These are phyloP conservation scores for Ranitomeya variabilis DNA, from an alignment of 2,113 vertebrate genomes.

Conservation along the genomic window DNA sequence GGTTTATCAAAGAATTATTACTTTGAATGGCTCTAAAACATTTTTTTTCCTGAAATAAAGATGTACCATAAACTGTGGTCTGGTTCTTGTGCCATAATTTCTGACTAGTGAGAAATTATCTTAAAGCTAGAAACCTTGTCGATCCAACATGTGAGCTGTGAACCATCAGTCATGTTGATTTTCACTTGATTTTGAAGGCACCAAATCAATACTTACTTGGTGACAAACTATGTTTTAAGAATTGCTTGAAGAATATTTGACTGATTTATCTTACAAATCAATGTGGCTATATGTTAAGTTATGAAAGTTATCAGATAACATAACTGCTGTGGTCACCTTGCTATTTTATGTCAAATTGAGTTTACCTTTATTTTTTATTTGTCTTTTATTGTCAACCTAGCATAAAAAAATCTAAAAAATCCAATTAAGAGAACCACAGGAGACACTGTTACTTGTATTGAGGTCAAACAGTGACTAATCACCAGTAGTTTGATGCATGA, in stretches of 20 bases:
- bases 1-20: not conserved
- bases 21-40: not conserved
- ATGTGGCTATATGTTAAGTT: constrained; percentile 23
- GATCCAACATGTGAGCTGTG: constrained; percentile 31
- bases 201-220: constrained; percentile 53
- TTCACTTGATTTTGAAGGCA: constrained; percentile 48
- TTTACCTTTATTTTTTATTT: not conserved
- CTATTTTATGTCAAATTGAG: not conserved
- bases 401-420: not conserved
- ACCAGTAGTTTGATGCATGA: constrained; percentile 4
- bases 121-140: constrained; percentile 24
- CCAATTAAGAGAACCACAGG: constrained; percentile 20
- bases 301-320: not conserved
- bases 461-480: constrained; percentile 18
- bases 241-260: constrained; percentile 47
- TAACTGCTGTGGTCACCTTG: not conserved
- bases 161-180: constrained; percentile 55
- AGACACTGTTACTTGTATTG: constrained; percentile 17
- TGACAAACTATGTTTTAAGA: constrained; percentile 50
- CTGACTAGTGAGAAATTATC: constrained; percentile 28
- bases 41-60: constrained; percentile 8
- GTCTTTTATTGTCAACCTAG: constrained; percentile 4
- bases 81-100: constrained; percentile 30
- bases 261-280: constrained; percentile 49
- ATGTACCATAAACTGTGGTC: not conserved